These are phyloP conservation scores for Atta texana DNA, from an alignment of 1,140 invertebrate genomes.

Conservation along the genomic window DNA sequence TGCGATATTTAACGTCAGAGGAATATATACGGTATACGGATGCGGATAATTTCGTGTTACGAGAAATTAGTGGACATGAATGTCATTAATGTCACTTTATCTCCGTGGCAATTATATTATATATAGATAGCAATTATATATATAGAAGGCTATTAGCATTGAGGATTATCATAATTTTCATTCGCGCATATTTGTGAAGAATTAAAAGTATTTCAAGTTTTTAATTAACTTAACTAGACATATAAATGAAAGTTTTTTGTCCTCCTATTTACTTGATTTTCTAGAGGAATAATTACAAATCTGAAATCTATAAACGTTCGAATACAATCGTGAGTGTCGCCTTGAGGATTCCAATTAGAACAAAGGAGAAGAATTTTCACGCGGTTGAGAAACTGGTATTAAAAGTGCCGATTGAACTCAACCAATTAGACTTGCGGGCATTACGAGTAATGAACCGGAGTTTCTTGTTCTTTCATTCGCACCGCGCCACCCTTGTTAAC, in stretches of 20 bases:
- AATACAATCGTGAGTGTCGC: background rate
- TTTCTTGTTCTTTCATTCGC: constrained; percentile 40
- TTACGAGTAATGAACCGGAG: constrained; percentile 51
- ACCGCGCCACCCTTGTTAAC: constrained; percentile 64
- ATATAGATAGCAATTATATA: too few relatives aligned
- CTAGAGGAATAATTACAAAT: background rate
- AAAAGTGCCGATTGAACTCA: constrained; percentile 64
- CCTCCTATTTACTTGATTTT: background rate
- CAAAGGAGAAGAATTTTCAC: constrained; percentile 3
- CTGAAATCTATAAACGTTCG: background rate
- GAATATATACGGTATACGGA: background rate
- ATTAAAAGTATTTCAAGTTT: constrained; percentile 10
- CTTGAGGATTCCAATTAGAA: constrained; percentile 21
- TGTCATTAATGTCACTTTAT: constrained; percentile 4
- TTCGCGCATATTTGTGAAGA: background rate
- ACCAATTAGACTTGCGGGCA: constrained; percentile 58
- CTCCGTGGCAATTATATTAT: background rate
- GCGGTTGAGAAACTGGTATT: constrained; percentile 45
- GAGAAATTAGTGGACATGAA: background rate
- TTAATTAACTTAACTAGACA: background rate
- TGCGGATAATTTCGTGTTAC: background rate
- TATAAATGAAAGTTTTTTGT: background rate
- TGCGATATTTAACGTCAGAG: constrained; percentile 18
- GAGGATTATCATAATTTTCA: too few relatives aligned
- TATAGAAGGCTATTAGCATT: background rate